Percentiles rank a stretch among this genome's conserved stretches.
Conservation (phyloP, 2,113 vertebrate genomes). For the Crotophaga sulcirostris region DNA sequence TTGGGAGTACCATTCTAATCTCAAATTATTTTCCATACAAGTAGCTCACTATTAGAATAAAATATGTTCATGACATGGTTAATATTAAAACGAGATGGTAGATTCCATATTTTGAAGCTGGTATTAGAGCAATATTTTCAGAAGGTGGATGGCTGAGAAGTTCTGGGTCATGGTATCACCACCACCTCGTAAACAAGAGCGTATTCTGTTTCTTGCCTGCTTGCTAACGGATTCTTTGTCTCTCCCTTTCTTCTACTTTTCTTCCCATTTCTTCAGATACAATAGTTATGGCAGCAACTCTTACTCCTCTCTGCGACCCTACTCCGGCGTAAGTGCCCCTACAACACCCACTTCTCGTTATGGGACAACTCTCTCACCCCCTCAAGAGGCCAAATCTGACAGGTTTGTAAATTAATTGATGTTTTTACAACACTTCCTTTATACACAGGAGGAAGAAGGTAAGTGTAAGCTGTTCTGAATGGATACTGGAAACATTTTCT, state of each 20-base stretch:
- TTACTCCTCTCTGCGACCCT: constrained; percentile 74
- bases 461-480: not conserved
- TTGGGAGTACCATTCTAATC: not conserved
- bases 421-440: not conserved
- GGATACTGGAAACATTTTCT: not conserved
- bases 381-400: constrained; percentile 81
- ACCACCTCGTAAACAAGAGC: not conserved
- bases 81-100: not conserved
- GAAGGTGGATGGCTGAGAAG: not conserved
- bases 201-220: not conserved
- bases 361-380: constrained; percentile 58
- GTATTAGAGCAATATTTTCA: not conserved
- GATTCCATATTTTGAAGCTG: not conserved
- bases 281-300: constrained; percentile 74
- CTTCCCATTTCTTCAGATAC: constrained; percentile 73
- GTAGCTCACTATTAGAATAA: not conserved
- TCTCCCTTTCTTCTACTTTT: not conserved
- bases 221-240: not conserved
- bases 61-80: not conserved
- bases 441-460: not conserved
- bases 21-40: not conserved
- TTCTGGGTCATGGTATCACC: not conserved
- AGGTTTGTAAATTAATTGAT: constrained; percentile 72
- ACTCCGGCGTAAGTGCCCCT: constrained; percentile 68
- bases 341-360: constrained; percentile 71